Base-by-base conservation (phyloP, 92 coral and sea anemone genomes). In the Porites evermanni region DNA sequence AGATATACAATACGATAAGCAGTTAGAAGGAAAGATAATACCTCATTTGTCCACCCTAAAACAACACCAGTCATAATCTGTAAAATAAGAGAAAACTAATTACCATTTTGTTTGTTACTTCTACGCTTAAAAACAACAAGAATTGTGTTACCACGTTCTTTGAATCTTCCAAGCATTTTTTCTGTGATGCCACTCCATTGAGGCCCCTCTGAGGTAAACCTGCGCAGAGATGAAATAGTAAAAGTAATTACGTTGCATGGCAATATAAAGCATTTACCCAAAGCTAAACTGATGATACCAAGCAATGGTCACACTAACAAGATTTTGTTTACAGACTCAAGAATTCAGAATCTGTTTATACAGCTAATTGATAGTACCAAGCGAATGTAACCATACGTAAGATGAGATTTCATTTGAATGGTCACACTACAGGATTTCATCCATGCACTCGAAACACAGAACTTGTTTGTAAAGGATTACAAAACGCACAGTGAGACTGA, bases 41-140 rank as follows among this genome's bases (percentile, higher is more conserved):
- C 95, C 95, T 70, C 11, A 80, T 85, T 86, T 20, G 87, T 24
- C 95, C 95, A 92, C 51, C 88, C 95, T 12, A 92, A 38, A 47
- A 77, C 69, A 18, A 77, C 68, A 10, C 74, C 63, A 61, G 8
- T 44, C 59, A 75, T 58, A 8, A 53, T 64, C 94, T 91, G 78
- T 12, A 16, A 56, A 69, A 61, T 5, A 14, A 68, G 47, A 38
- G 5, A 38, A 38, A 38, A 38, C 47, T 38, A 38, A 38, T 38
- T 4, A 38, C 6, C 47, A 38, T 0, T 38, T 38, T 38, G 47
- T 7, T 38, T 38, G 6, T 38, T 3, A 4, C 47, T 4, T 38
- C 47, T 38, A 38, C 47, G 4, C 47, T 38, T 38, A 38, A 38
- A 38, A 38, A 38, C 47, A 38, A 38, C 47, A 38, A 38, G 7